Evolutionary conservation across 2,113 vertebrate genomes (phyloP), one percentile per base, ranked within the genome.

Genomic region (Cavia aperea): DNA sequence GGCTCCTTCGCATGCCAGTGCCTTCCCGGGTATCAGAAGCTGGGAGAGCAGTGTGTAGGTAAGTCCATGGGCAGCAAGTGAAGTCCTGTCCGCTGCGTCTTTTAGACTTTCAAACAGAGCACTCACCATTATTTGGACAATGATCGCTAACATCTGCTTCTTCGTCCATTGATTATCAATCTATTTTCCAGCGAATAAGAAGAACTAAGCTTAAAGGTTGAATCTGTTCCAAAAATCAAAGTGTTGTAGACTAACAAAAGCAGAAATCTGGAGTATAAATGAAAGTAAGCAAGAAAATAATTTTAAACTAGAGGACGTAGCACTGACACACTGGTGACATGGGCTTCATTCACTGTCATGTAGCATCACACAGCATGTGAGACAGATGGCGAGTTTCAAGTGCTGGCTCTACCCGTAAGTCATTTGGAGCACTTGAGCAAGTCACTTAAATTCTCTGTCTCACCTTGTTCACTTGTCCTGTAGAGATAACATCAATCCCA

Each of bases 1-100:
- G 99, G 99, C 65, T 99, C 99, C 88, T 99, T 98, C 95, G 96
- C 93, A 82, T 99, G 99, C 94, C 98, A 99, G 83, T 99, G 99
- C 97, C 98, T 95, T 88, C 94, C 97, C 0, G 99, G 99, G 54
- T 99, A 98, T 96, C 98, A 99, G 97, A 99, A 98, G 96, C 98
- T 97, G 49, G 98, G 98, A 82, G 98, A 99, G 9, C 98, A 98
- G 62, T 99, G 99, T 36, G 96, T 99, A 29, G 99, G 99, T 99
- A 96, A 98, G 99, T 97, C 75, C 62, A 16, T 29, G 77, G 21
- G 26, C 4, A 16, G 29, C 51, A 49, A 58, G 0, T 16, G 21
- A 8, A 77, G 62, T 82, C 29, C 39, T 78, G 6, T 75, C 31
- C 29, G 78, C 29, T 86, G 51, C 46, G 36, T 77, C 39, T 39